phyloP scores from a whole-genome alignment of 2,113 vertebrate species.

The Perca fluviatilis region DNA sequence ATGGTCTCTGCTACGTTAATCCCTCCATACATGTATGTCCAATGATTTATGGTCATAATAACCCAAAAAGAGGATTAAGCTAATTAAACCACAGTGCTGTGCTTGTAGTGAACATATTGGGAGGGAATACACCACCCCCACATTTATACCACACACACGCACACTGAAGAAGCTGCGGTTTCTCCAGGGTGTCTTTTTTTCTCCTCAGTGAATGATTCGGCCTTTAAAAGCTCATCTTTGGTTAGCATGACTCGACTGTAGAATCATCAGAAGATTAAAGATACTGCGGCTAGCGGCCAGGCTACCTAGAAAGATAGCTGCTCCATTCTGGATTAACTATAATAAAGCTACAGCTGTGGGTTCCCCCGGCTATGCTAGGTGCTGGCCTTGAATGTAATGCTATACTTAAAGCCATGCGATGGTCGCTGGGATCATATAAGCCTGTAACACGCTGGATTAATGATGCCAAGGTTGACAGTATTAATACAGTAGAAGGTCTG shows the following conservation, averaged over 20 bases:
- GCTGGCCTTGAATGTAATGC: conserved; percentile 58
- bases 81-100: conserved; percentile 79
- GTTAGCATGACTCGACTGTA: conserved; percentile 71
- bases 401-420: conserved; percentile 47
- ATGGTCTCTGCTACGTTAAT: conserved; percentile 71
- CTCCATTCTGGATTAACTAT: conserved; percentile 50
- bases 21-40: conserved; percentile 75
- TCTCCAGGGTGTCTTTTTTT: conserved; percentile 62
- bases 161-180: conserved; percentile 37
- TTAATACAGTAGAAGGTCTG: conserved; percentile 58
- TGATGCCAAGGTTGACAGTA: conserved; percentile 66
- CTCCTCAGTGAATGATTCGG: conserved; percentile 25
- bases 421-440: conserved; percentile 67
- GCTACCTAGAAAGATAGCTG: conserved; percentile 35
- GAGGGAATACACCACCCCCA: conserved; percentile 68
- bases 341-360: conserved; percentile 48
- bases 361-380: conserved; percentile 47
- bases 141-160: conserved; percentile 46
- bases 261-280: conserved; percentile 76
- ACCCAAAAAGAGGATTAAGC: conserved; percentile 84
- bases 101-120: conserved; percentile 78
- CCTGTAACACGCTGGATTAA: conserved; percentile 77
- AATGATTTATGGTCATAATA: conserved; percentile 84
- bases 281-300: conserved; percentile 45
- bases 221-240: conserved; percentile 58